Base-by-base conservation (phyloP, 2,888 invertebrate genomes). In the Ectemnius cavifrons region DNA sequence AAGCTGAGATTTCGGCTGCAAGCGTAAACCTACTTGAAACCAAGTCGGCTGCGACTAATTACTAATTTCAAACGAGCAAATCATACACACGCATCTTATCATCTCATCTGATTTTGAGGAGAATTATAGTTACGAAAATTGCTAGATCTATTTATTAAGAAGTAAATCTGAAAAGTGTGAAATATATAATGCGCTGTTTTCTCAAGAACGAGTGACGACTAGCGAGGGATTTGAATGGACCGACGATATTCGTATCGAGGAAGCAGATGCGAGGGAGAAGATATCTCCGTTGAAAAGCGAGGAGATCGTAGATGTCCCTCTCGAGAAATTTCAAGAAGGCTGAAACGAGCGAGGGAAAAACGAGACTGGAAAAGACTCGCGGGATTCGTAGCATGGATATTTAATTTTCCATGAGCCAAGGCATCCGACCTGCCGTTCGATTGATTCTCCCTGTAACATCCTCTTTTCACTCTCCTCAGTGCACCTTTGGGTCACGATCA, bases 361-460 rank as follows among this genome's bases (percentile, higher is more conserved):
- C 64, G 61, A 52, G 52, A 49, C 56, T 60, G 37, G 70, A 45
- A 18, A 45, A 18, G 20, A 47, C 37, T 27, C 20, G 28, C 18
- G 57, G 3, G 27, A 13, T 56, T 52, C 8, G 37, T 11, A 8
- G 37, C 68, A 59, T 67, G 70, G 57, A 77, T 73, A 71, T 77
- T 77, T 75, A 77, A 80, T 73, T 74, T 73, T 72, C 71, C 77
- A 66, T 45, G 59, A 71, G 72, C 70, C 68, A 67, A 80, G 16
- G 4, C 52, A 52, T 71, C 66, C 65, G 49, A 59, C 49, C 57
- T 66, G 45, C 49, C 65, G 37, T 52, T 57, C 45, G 45, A 68
- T 58, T 62, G 52, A 63, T 63, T 58, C 62, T 56, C 13, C 52
- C 56, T 56, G 68, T 27, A 13, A 6, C 59, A 52, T 27, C 37